These are phyloP conservation scores for Myoxocephalus aenaeus DNA, from an alignment of 2,797 vertebrate genomes.

Conservation along the genomic window DNA sequence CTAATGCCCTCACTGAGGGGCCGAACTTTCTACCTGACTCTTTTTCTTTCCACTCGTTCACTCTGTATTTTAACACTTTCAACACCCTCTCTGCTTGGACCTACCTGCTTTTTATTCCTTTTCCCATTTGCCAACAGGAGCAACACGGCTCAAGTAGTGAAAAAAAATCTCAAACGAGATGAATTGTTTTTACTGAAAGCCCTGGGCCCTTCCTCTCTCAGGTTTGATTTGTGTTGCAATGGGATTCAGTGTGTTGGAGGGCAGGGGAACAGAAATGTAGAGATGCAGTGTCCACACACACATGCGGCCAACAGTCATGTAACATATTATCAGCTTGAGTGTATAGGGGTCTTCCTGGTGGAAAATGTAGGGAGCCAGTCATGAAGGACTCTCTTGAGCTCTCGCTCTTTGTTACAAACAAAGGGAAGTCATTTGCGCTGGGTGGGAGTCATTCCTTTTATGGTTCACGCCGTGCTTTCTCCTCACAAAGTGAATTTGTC, in stretches of 20 bases:
- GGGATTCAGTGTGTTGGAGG: constrained; percentile 17
- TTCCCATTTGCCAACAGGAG: constrained; percentile 46
- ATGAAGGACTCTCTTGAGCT: background rate
- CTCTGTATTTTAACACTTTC: constrained; percentile 10
- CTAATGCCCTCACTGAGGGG: constrained; percentile 50
- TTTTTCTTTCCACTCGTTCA: constrained; percentile 7
- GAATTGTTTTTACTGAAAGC: constrained; percentile 41
- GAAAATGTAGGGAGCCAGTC: background rate
- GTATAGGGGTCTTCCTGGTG: no score
- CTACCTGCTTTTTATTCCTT: constrained; percentile 17
- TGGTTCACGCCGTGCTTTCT: background rate
- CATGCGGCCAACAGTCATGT: constrained; percentile 14
- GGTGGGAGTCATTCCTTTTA: constrained; percentile 27
- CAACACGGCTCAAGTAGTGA: constrained; percentile 51
- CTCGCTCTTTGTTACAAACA: constrained; percentile 6
- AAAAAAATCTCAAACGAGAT: constrained; percentile 33
- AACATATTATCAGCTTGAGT: constrained; percentile 17
- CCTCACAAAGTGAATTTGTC: constrained; percentile 1
- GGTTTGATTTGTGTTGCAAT: constrained; percentile 27
- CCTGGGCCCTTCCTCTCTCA: constrained; percentile 9
- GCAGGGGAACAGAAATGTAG: constrained; percentile 14
- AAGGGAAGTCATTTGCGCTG: constrained; percentile 7
- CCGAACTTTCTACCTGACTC: constrained; percentile 50
- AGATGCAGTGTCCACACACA: constrained; percentile 2
- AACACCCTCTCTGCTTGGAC: constrained; percentile 12